Conservation (phyloP, 2,113 vertebrate genomes). For the Turnix velox region DNA sequence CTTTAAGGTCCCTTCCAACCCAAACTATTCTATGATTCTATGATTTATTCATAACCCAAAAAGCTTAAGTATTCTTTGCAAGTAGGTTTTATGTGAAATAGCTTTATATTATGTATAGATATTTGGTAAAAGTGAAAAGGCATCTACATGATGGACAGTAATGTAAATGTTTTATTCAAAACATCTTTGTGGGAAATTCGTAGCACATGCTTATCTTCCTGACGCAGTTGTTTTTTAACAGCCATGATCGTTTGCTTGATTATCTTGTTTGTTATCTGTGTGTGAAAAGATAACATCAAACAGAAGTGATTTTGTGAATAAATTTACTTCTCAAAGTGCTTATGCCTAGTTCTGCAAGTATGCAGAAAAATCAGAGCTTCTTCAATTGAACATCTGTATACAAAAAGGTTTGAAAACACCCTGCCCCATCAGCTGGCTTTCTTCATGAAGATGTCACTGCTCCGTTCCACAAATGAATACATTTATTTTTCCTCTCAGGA, state of each 20-base stretch:
- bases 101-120: not conserved
- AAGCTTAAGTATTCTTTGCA: not conserved
- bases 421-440: not conserved
- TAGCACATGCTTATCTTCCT: not conserved
- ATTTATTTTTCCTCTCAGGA: constrained; percentile 23
- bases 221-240: not conserved
- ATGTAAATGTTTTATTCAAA: not conserved
- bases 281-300: constrained; percentile 1
- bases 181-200: constrained; percentile 18
- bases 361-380: constrained; percentile 34
- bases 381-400: constrained; percentile 18
- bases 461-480: not conserved
- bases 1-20: no score
- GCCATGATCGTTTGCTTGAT: constrained; percentile 3
- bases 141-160: not conserved
- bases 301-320: constrained; percentile 17
- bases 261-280: not conserved
- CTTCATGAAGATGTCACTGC: not conserved
- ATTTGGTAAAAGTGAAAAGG: not conserved
- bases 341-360: not conserved
- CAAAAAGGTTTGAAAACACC: not conserved
- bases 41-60: not conserved
- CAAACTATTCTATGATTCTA: no score
- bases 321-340: not conserved
- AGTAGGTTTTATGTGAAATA: not conserved